These are phyloP conservation scores for Apus apus DNA, from an alignment of 2,113 vertebrate genomes.

Conservation along the genomic window DNA sequence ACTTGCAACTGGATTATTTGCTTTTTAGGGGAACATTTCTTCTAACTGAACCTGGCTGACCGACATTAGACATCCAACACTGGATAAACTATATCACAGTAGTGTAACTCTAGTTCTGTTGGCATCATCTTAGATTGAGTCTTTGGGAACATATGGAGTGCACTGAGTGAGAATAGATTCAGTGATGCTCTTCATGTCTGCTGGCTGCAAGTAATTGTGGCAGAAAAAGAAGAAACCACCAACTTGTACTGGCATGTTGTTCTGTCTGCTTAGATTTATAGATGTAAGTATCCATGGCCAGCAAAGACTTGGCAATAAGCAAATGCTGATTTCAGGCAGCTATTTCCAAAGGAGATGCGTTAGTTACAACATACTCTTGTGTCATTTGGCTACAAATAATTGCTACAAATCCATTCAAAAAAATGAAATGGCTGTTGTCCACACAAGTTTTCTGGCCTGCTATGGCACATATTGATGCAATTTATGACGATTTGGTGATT, in stretches of 20 bases:
- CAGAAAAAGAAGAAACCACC: conserved; percentile 44
- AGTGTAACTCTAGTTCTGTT: background rate
- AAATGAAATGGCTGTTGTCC: background rate
- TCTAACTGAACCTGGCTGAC: background rate
- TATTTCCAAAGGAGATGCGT: background rate
- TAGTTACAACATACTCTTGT: background rate
- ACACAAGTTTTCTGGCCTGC: background rate
- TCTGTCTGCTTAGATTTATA: conserved; percentile 12
- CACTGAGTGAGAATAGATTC: conserved; percentile 43
- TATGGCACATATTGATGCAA: background rate
- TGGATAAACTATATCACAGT: background rate
- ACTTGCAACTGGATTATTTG: background rate
- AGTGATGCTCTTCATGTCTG: background rate
- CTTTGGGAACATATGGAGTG: conserved; percentile 7
- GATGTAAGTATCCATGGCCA: background rate
- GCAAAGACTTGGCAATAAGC: background rate
- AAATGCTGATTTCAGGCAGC: background rate
- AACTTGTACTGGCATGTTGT: conserved; percentile 37
- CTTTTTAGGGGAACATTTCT: background rate
- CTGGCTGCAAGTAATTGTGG: conserved; percentile 35
- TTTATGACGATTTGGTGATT: background rate
- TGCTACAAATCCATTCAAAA: background rate
- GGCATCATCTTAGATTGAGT: background rate
- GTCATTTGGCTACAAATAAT: background rate
- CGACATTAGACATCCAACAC: background rate